phyloP scores from a whole-genome alignment of 2,888 invertebrate species.

The Calameuta filiformis region DNA sequence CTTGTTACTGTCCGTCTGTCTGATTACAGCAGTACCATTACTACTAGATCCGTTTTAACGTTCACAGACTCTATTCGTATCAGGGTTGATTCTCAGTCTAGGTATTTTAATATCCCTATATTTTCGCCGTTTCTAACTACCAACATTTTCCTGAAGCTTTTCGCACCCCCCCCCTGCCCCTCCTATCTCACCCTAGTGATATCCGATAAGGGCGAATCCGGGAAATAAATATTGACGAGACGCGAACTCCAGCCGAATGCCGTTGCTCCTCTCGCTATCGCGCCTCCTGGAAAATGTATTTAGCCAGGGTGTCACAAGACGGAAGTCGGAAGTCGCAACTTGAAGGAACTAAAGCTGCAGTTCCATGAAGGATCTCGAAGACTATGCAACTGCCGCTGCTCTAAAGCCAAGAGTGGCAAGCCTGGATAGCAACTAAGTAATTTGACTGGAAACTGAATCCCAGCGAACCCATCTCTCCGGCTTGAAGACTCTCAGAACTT shows the following conservation, averaged over 20 bases:
- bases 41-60: not conserved
- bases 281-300: constrained; percentile 23
- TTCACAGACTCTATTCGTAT: not conserved
- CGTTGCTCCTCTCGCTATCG: not conserved
- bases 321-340: not conserved
- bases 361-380: not conserved
- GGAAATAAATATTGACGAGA: constrained; percentile 38
- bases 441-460: constrained; percentile 48
- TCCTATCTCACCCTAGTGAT: not conserved
- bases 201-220: not conserved
- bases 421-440: constrained; percentile 44
- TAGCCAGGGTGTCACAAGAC: constrained; percentile 5
- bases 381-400: not conserved
- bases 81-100: not conserved
- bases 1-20: not conserved
- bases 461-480: constrained; percentile 1
- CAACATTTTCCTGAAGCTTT: not conserved
- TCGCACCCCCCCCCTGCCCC: not conserved
- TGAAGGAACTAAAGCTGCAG: not conserved
- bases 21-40: not conserved
- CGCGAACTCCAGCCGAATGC: not conserved
- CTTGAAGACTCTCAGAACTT: not conserved
- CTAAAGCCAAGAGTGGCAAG: constrained; percentile 13
- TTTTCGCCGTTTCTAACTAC: not conserved
- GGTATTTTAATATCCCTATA: not conserved